Conservation (phyloP, 2,888 invertebrate species). For the Auanema freiburgensis region DNA sequence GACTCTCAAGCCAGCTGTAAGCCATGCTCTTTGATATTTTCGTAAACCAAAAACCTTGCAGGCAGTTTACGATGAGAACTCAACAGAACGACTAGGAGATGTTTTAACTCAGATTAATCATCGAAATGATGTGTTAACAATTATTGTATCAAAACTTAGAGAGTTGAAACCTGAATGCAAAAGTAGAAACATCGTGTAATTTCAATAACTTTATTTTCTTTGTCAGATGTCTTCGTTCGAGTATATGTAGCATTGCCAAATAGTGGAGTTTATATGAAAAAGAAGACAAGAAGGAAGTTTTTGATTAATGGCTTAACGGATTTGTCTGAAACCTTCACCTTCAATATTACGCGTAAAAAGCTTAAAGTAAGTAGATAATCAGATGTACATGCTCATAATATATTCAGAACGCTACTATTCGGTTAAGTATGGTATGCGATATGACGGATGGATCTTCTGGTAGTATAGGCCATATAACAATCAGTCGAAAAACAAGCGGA, state of each 20-base stretch:
- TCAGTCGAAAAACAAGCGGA: slow-evolving; percentile 13
- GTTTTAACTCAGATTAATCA: slow-evolving; percentile 13
- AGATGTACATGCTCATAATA: background rate
- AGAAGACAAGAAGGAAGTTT: slow-evolving; percentile 8
- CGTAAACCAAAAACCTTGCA: background rate
- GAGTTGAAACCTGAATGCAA: slow-evolving; percentile 6
- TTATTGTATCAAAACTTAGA: slow-evolving; percentile 16
- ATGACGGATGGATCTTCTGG: background rate
- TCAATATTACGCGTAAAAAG: slow-evolving; percentile 10
- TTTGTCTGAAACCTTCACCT: slow-evolving; percentile 15
- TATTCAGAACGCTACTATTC: slow-evolving; percentile 15
- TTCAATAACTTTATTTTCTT: background rate
- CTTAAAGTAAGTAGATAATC: background rate
- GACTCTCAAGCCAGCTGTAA: slow-evolving; percentile 1
- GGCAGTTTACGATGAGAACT: background rate
- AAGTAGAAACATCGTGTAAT: slow-evolving; percentile 4
- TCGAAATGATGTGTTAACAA: slow-evolving; percentile 6
- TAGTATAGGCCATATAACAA: slow-evolving; percentile 17
- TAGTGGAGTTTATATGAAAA: slow-evolving; percentile 15
- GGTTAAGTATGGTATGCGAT: slow-evolving; percentile 15
- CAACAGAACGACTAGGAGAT: slow-evolving; percentile 11
- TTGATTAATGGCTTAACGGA: slow-evolving; percentile 13
- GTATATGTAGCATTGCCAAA: slow-evolving; percentile 14
- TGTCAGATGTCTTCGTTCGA: slow-evolving; percentile 16
- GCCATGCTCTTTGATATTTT: background rate